phyloP scores from a whole-genome alignment of 2,888 invertebrate species.

The Lepetodrilus schrolli region DNA sequence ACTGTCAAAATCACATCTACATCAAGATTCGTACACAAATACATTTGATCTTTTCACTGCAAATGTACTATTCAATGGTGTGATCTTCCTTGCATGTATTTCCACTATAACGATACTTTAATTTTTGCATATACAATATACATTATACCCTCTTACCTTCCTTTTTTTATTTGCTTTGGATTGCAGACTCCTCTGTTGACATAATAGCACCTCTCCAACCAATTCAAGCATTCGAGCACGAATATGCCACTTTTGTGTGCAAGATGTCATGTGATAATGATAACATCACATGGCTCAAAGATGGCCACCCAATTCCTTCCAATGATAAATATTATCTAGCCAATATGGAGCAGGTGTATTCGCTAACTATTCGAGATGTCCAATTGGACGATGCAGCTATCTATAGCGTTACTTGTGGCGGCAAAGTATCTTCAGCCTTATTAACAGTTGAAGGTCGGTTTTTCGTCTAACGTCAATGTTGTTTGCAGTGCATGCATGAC shows the following conservation, averaged over 20 bases:
- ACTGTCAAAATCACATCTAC: too few relatives aligned
- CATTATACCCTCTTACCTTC: conserved; percentile 36
- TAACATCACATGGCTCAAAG: conserved; percentile 86
- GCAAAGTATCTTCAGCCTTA: conserved; percentile 85
- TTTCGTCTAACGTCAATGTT: not conserved
- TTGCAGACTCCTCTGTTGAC: conserved; percentile 34
- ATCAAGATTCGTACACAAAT: too few relatives aligned
- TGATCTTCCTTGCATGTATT: not conserved
- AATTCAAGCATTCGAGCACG: conserved; percentile 43
- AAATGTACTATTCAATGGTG: not conserved
- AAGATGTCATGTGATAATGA: conserved; percentile 86
- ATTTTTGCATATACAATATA: too few relatives aligned
- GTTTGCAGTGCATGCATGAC: not conserved
- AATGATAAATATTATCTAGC: conserved; percentile 54
- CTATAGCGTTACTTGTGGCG: conserved; percentile 75
- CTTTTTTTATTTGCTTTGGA: conserved; percentile 26
- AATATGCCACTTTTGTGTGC: conserved; percentile 77
- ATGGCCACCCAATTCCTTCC: conserved; percentile 45
- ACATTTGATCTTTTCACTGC: too few relatives aligned
- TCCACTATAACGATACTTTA: not conserved
- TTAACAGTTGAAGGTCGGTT: conserved; percentile 74
- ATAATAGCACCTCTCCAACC: conserved; percentile 44
- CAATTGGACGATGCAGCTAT: conserved; percentile 58
- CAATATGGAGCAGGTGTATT: conserved; percentile 60
- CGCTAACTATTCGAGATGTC: conserved; percentile 57